A percentile compares a stretch with the other conserved stretches of the same genome.
Evolutionary conservation across 2,797 vertebrate genomes (phyloP).

Genomic region (Onychomys arenicola): DNA sequence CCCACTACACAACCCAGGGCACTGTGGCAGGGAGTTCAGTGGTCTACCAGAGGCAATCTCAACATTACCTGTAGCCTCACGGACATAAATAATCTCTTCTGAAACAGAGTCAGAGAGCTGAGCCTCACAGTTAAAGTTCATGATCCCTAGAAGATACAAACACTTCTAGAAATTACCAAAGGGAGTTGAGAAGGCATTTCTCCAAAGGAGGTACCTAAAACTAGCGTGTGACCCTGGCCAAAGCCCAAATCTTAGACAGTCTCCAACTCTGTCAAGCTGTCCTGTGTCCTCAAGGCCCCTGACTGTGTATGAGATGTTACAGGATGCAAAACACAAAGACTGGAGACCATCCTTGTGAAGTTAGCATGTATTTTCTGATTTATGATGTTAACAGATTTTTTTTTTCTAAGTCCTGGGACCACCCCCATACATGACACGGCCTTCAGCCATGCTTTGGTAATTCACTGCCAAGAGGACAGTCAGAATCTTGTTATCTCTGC

Average conservation of each 20-base stretch:
- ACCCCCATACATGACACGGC: not conserved
- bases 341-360: not conserved
- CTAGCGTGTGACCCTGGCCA: not conserved
- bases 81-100: slow-evolving; percentile 26
- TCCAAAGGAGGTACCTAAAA: not conserved
- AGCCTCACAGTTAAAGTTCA: not conserved
- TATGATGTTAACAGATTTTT: not conserved
- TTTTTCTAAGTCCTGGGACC: not conserved
- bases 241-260: not conserved
- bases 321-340: not conserved
- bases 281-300: not conserved
- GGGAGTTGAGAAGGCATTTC: slow-evolving; percentile 37
- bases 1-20: not conserved
- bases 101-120: not conserved
- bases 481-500: not conserved
- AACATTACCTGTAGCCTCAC: not conserved
- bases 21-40: not conserved
- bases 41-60: not conserved
- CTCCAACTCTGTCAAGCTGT: not conserved
- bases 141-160: not conserved
- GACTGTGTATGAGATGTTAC: not conserved
- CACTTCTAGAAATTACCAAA: slow-evolving; percentile 38
- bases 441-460: slow-evolving; percentile 8
- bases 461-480: not conserved
- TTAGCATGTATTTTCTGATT: slow-evolving; percentile 34